Percentiles rank a stretch among this genome's conserved stretches.
These are phyloP conservation scores for Drosophila suzukii DNA, from an alignment of 1,140 invertebrate genomes.

Conservation along the genomic window DNA sequence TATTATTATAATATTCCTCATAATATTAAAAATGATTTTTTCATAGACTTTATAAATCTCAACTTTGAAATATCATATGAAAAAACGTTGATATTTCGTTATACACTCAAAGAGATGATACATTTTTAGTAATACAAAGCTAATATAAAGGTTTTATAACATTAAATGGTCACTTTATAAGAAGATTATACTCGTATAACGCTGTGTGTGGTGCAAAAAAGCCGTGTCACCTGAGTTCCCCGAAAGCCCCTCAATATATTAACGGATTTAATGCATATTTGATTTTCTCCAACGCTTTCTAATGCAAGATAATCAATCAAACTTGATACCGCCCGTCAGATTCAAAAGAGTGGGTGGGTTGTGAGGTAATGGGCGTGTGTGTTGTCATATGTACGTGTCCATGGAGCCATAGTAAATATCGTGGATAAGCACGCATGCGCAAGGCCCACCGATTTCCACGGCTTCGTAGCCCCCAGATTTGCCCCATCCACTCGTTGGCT, in stretches of 20 bases:
- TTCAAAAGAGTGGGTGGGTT: not conserved
- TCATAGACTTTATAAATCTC: too few relatives aligned
- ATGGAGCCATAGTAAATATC: slow-evolving; percentile 5
- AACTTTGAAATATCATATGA: too few relatives aligned
- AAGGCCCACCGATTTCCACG: not conserved
- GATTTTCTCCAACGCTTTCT: not conserved
- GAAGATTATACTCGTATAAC: too few relatives aligned
- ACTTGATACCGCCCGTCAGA: slow-evolving; percentile 1
- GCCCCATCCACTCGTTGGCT: not conserved
- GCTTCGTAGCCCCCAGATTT: not conserved
- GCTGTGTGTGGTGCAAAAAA: too few relatives aligned
- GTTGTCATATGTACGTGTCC: not conserved
- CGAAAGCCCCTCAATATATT: not conserved
- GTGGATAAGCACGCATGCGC: slow-evolving; percentile 14
- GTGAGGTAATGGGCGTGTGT: not conserved
- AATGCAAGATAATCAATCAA: slow-evolving; percentile 14
- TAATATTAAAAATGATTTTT: too few relatives aligned
- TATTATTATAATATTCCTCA: too few relatives aligned
- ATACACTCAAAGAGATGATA: too few relatives aligned
- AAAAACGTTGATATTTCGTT: too few relatives aligned
- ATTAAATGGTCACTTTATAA: not conserved
- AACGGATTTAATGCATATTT: not conserved
- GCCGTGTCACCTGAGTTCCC: not conserved
- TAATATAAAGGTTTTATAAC: not conserved
- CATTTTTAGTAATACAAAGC: too few relatives aligned